Base-by-base conservation (phyloP, 2,113 vertebrate genomes). In the Xenopus borealis region DNA sequence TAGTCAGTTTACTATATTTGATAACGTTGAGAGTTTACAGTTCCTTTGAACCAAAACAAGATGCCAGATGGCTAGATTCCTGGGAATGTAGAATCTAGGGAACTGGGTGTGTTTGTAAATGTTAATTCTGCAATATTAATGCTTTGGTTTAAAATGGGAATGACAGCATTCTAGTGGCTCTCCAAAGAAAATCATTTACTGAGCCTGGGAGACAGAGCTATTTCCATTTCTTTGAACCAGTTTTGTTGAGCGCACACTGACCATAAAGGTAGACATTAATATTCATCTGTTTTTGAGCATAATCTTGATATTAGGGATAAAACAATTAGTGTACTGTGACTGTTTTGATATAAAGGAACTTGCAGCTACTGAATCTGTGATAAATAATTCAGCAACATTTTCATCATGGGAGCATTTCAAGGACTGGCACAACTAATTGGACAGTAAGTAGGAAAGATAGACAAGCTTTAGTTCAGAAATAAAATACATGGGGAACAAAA, bases 261-360 rank as follows among this genome's bases (percentile, higher is more conserved):
- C 53, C 16, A 16, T 13, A 55, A 55, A n/a, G 17, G 14, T 55
- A n/a, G 16, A 13, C 53, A 55, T 55, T 55, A 55, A 55, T 55
- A 55, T 55, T 55, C 53, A 55, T 55, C 12, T 8, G 14, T n/a
- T 55, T 55, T 55, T 55, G 53, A 55, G 53, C 17, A 55, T n/a
- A 55, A 55, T 55, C 53, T 55, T 55, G 53, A 55, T 55, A n/a
- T 55, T n/a, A 55, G 53, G 53, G 53, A 55, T 55, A 17, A 55
- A 55, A 55, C 53, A 55, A 55, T 55, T 55, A 55, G 53, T 55
- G 17, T n/a, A 55, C 17, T 55, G 53, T 50, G 47, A 50, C 47
- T 50, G 17, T 16, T 55, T 55, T 55, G 13, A 55, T 55, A 55
- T 55, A 55, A 55, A 55, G 53, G 12, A 55, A 55, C 53, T 55